A percentile compares a stretch with the other conserved stretches of the same genome.
phyloP scores from a whole-genome alignment of 2,797 vertebrate species.

The Microctenopoma steveboyesi region DNA sequence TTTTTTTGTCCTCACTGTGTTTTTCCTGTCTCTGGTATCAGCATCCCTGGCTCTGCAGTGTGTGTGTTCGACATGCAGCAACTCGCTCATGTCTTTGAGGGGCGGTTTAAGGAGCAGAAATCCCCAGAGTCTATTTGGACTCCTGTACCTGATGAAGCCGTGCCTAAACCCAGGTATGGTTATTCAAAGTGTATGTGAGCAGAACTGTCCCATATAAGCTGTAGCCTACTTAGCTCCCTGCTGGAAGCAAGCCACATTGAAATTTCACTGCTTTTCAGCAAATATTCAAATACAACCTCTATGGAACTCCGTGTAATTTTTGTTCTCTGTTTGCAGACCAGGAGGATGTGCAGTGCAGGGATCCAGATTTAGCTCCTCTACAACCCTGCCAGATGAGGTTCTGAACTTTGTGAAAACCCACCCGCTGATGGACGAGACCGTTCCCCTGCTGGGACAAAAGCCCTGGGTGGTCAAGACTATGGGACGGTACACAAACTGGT shows the following conservation, averaged over 20 bases:
- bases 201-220: conserved; percentile 52
- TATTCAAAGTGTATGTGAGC: conserved; percentile 38
- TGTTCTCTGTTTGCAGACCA: conserved; percentile 80
- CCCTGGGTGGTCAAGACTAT: conserved; percentile 97
- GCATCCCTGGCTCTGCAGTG: conserved; percentile 95
- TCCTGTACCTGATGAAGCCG: conserved; percentile 91
- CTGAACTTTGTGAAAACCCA: conserved; percentile 97
- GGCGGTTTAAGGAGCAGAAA: conserved; percentile 96
- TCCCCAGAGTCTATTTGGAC: conserved; percentile 98
- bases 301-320: conserved; percentile 1
- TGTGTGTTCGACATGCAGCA: conserved; percentile 98
- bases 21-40: conserved; percentile 55
- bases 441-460: conserved; percentile 89
- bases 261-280: conserved; percentile 58
- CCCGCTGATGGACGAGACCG: conserved; percentile 95
- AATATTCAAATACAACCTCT: conserved; percentile 46
- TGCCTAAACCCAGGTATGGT: conserved; percentile 93
- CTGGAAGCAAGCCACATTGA: conserved; percentile 50
- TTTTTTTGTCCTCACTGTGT: conserved; percentile 13
- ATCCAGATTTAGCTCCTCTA: conserved; percentile 94
- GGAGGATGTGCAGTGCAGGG: conserved; percentile 92
- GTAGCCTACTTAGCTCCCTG: conserved; percentile 27
- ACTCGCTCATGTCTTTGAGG: conserved; percentile 91
- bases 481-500: conserved; percentile 82
- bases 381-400: conserved; percentile 92